phyloP scores from a whole-genome alignment of 64 coral and sea anemone genomes.

The Pocillopora verrucosa region DNA sequence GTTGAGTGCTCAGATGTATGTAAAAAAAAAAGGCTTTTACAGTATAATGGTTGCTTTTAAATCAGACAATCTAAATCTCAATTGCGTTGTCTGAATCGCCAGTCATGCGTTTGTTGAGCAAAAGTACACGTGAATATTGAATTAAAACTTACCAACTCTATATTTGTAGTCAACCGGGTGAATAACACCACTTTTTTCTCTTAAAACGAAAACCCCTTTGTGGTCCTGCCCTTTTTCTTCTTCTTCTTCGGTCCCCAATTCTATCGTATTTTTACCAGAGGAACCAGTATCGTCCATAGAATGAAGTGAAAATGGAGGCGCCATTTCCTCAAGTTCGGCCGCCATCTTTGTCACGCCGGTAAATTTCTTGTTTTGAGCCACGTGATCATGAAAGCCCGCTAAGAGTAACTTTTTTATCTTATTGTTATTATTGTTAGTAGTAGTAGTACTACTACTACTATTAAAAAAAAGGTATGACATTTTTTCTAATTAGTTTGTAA shows the following conservation, averaged over 20 bases:
- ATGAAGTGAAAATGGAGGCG: constrained; percentile 23
- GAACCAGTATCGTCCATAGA: constrained; percentile 9
- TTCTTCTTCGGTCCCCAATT: constrained; percentile 31
- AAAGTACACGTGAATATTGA: background rate
- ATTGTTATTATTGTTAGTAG: too few species aligned
- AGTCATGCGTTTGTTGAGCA: background rate
- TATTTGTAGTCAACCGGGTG: constrained; percentile 57
- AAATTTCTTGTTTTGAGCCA: background rate
- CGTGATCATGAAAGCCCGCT: background rate
- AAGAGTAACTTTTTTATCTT: too few species aligned
- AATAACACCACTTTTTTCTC: constrained; percentile 41
- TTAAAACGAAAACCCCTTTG: constrained; percentile 22
- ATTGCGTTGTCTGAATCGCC: background rate
- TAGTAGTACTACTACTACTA: too few species aligned
- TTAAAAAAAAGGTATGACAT: too few species aligned
- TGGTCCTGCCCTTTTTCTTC: background rate
- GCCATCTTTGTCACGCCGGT: constrained; percentile 39
- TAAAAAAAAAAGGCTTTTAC: too few species aligned
- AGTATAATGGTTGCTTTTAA: too few species aligned
- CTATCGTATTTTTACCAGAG: constrained; percentile 13
- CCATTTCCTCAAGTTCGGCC: constrained; percentile 1
- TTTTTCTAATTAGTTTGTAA: too few species aligned
- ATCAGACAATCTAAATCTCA: too few species aligned
- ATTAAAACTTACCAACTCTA: constrained; percentile 36
- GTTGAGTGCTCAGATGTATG: too few species aligned